Base-by-base conservation (phyloP, 2,888 invertebrate genomes). In the Drosophila ezoana region DNA sequence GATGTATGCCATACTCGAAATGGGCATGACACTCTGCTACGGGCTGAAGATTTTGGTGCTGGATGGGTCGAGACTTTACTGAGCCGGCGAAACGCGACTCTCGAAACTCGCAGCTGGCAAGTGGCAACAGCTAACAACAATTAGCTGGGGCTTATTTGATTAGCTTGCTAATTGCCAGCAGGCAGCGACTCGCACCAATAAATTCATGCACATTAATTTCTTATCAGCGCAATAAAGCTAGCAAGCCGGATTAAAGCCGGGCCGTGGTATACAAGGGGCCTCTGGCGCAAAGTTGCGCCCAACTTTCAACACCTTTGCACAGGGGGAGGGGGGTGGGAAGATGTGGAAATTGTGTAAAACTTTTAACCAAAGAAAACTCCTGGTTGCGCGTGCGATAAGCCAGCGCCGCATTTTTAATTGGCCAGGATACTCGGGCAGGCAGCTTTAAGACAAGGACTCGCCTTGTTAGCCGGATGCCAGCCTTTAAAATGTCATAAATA, bases 371-470 rank as follows among this genome's bases (percentile, higher is more conserved):
- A 72, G 66, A 72, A 86, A 83, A 85, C 57, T 75, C 60, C 65
- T 68, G 77, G 76, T 53, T 72, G 88, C 75, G 81, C 84, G 88
- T 81, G 84, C 87, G 85, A 85, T 88, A 85, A 88, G 87, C 81
- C 51, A 59, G 69, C 70, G 51, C 62, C 65, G 84, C 85, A 80
- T 85, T 87, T 88, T 87, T 85, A 85, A 85, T 85, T 88, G 88
- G 49, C 18, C 28, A 14, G 72, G 41, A 49, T 40, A 38, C 32
- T 33, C 35, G n/a, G 37, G 33, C 18, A 32, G 32, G 8, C 32
- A 53, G 48, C 73, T 70, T 75, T 44, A 73, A 73, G 70, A 64
- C 54, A 44, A 33, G 45, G 9, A 43, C 51, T 64, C 10, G n/a
- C 11, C 6, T 18, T 70, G 32, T 68, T 60, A 60, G 68, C 56